phyloP scores from a whole-genome alignment of 2,888 invertebrate species.

The Polyploca ridens region DNA sequence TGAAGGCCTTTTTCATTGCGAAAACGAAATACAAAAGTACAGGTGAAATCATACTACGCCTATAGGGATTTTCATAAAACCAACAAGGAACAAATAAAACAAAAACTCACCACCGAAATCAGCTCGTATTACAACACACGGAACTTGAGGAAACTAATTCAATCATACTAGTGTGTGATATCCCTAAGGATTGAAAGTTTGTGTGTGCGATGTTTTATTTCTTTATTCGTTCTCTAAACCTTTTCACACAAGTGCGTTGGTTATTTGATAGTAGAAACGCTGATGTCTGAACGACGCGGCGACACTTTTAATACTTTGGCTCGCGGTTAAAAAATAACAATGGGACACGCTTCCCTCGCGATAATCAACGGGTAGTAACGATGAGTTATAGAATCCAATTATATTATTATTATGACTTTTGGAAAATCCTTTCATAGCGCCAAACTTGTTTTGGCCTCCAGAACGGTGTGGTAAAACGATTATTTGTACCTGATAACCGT shows the following conservation, averaged over 20 bases:
- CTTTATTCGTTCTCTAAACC: slow-evolving; percentile 34
- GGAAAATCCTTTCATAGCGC: too few relatives aligned
- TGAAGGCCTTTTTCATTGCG: too few relatives aligned
- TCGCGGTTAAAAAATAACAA: too few relatives aligned
- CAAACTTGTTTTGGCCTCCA: too few relatives aligned
- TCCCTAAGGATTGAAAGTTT: slow-evolving; percentile 55
- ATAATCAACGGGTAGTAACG: too few relatives aligned
- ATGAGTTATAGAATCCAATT: too few relatives aligned
- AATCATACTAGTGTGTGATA: slow-evolving; percentile 47
- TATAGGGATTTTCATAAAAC: slow-evolving; percentile 3
- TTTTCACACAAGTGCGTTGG: slow-evolving; percentile 20
- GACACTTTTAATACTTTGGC: too few relatives aligned
- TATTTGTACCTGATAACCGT: background rate
- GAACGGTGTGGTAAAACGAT: too few relatives aligned
- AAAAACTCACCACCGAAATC: slow-evolving; percentile 12
- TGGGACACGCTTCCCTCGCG: too few relatives aligned
- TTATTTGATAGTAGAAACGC: background rate
- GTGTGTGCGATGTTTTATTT: slow-evolving; percentile 47
- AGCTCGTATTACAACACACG: slow-evolving; percentile 26
- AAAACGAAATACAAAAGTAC: background rate
- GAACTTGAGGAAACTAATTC: slow-evolving; percentile 49
- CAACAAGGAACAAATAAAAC: slow-evolving; percentile 7
- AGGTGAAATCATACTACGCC: background rate
- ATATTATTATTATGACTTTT: too few relatives aligned
- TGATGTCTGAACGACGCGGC: background rate